Evolutionary conservation across 2,888 invertebrate genomes (phyloP), one percentile per base, ranked within the genome.

Genomic region (Aricia artaxerxes): DNA sequence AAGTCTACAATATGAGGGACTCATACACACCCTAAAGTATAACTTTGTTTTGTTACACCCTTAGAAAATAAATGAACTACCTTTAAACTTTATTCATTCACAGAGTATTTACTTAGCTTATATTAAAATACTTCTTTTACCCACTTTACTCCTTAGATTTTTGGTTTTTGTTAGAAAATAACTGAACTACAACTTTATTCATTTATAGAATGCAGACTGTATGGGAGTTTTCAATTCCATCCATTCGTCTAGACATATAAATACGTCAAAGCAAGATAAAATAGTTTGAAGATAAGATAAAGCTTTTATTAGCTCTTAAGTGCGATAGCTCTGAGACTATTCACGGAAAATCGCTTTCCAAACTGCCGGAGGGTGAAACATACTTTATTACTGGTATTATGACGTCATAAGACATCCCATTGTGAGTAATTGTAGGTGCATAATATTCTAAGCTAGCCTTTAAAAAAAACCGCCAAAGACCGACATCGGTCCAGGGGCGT

Each of bases 211-310:
- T 69, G 35, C 35, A 64, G 64, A 31, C 69, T 69, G 69, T 69
- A 69, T 35, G 69, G 69, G 69, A 38, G 16, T 69, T 69, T 35
- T 38, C 69, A 69, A 69, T 69, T 69, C 35, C 13, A 69, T 69
- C 16, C 69, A 69, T 69, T 35, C 4, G 69, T 69, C 69, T 69
- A 69, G 69, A 69, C 69, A 6, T 35, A 69, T 69, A 69, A 69
- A 69, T 69, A 69, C 69, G 69, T 69, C 69, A 69, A 69, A 69
- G 69, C 69, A 16, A 69, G 35, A 69, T 38, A 69, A 38, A 69
- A 35, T 13, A 69, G 35, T 69, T 69, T 69, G 11, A 4, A 13
- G 69, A 69, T 69, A 35, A 35, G 69, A 16, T 69, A 69, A 69
- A 69, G 69, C 11, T 69, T 69, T 69, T 69, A 69, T 69, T 69